Evolutionary conservation across 2,888 invertebrate species (phyloP).

Genomic region (Petrophora chlorosata): DNA sequence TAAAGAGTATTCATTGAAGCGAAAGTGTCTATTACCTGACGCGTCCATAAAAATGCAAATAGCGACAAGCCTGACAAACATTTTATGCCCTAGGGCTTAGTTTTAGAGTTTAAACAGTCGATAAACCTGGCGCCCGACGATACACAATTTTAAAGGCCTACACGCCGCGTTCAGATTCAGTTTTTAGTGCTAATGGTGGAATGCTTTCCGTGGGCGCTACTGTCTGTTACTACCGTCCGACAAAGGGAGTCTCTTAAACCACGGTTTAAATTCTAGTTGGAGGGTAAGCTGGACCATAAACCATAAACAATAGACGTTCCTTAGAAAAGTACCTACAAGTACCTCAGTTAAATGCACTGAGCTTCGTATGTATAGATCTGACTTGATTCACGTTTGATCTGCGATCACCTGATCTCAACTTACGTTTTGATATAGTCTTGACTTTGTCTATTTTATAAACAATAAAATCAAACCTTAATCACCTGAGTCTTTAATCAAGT

Average conservation of each 20-base stretch:
- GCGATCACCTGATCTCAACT: no score
- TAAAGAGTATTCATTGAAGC: conserved; percentile 15
- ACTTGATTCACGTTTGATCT: no score
- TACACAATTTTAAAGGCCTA: conserved; percentile 44
- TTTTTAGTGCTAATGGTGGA: conserved; percentile 61
- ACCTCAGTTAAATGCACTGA: no score
- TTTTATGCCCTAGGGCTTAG: conserved; percentile 17
- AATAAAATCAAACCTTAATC: no score
- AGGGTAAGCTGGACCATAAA: no score
- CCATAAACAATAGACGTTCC: no score
- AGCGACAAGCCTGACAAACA: conserved; percentile 11
- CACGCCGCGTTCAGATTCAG: conserved; percentile 46
- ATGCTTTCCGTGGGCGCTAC: conserved; percentile 39
- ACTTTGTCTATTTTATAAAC: no score
- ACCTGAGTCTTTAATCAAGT: no score
- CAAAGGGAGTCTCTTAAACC: not conserved
- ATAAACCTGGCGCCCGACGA: conserved; percentile 42
- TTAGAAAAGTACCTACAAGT: no score
- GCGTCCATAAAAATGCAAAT: conserved; percentile 17
- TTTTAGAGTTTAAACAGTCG: conserved; percentile 30
- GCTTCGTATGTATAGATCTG: no score
- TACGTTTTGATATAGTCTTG: no score
- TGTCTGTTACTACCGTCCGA: conserved; percentile 22
- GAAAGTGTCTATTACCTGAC: conserved; percentile 13
- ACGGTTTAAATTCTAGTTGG: not conserved